These are phyloP conservation scores for Julus scandinavius DNA, from an alignment of 2,888 invertebrate genomes.

Conservation along the genomic window DNA sequence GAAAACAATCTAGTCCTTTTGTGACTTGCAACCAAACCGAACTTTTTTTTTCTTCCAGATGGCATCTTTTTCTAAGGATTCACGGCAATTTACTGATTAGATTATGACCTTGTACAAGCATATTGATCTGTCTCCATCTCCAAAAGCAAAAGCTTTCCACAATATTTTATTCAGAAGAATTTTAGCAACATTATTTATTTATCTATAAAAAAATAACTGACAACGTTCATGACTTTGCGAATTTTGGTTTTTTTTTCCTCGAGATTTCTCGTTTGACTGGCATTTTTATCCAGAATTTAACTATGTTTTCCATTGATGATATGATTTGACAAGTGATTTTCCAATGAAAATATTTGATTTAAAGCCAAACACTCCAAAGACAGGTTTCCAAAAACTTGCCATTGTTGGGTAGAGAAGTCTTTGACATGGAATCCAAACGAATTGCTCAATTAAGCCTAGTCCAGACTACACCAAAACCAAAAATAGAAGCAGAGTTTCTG, in stretches of 20 bases:
- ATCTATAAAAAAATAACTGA: background rate
- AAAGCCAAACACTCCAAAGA: too few relatives aligned
- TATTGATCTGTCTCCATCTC: background rate
- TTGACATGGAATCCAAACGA: too few relatives aligned
- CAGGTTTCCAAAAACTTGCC: too few relatives aligned
- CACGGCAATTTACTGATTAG: background rate
- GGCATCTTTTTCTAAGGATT: slow-evolving; percentile 6
- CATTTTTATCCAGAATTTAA: too few relatives aligned
- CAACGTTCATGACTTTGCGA: background rate
- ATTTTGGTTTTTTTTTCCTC: too few relatives aligned
- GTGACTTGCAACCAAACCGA: background rate
- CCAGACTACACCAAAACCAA: too few relatives aligned
- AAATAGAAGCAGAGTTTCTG: too few relatives aligned
- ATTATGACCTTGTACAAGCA: background rate
- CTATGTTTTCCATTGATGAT: too few relatives aligned
- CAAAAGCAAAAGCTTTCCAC: background rate
- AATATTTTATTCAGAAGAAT: background rate
- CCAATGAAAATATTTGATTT: too few relatives aligned
- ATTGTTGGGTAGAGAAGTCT: too few relatives aligned
- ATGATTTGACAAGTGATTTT: too few relatives aligned
- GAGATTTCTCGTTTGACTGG: background rate
- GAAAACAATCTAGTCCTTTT: background rate
- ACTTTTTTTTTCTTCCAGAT: background rate
- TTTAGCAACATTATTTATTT: background rate
- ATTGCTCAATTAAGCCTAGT: too few relatives aligned